These are phyloP conservation scores for Mylabris sibirica DNA, from an alignment of 2,888 invertebrate species.

Conservation along the genomic window DNA sequence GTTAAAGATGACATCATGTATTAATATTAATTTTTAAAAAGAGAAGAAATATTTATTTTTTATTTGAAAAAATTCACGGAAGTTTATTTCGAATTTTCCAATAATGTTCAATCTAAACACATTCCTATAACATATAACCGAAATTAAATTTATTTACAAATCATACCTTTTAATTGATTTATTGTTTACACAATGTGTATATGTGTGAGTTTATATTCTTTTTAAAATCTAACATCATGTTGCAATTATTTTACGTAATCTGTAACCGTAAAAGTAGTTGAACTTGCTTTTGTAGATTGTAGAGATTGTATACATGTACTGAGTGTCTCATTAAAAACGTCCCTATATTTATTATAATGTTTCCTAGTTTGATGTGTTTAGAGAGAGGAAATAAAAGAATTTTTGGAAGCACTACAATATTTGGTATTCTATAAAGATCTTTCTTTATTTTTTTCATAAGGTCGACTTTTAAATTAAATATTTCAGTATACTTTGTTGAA, in stretches of 20 bases:
- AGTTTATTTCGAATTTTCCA: not conserved
- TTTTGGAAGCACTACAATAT: too few relatives aligned
- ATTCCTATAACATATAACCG: too few relatives aligned
- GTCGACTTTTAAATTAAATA: too few relatives aligned
- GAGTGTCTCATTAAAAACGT: not conserved
- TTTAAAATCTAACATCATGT: constrained; percentile 3
- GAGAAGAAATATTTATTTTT: too few relatives aligned
- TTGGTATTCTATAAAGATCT: too few relatives aligned
- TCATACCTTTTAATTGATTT: not conserved
- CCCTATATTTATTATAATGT: too few relatives aligned
- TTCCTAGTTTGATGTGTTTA: too few relatives aligned
- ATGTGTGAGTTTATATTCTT: not conserved
- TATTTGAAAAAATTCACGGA: not conserved
- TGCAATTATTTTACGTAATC: constrained; percentile 1
- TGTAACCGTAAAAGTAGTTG: not conserved
- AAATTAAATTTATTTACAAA: constrained; percentile 3
- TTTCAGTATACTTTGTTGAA: too few relatives aligned
- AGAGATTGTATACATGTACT: not conserved
- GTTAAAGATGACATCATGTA: too few relatives aligned
- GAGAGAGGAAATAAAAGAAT: too few relatives aligned
- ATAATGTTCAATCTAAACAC: not conserved
- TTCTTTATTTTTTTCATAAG: too few relatives aligned
- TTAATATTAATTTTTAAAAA: too few relatives aligned
- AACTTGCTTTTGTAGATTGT: not conserved
- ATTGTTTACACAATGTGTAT: not conserved